A percentile compares a stretch with the other conserved stretches of the same genome.
Evolutionary conservation across 2,888 invertebrate species (phyloP).

Genomic region (Portevinia maculata): DNA sequence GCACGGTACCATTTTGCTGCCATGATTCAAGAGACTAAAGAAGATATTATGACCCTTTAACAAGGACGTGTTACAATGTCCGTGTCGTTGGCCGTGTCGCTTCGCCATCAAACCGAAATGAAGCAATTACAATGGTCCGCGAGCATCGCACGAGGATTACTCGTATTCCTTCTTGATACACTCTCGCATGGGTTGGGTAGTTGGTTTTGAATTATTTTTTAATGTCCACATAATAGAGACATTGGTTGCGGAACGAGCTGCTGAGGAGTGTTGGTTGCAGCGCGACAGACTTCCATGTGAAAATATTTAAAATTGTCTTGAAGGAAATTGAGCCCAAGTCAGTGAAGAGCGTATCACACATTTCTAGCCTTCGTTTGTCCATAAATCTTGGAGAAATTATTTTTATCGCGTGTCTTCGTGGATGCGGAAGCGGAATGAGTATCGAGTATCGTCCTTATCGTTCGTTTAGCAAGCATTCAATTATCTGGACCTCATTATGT

Average conservation of each 20-base stretch:
- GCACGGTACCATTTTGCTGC: slow-evolving; percentile 20
- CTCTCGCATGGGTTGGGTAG: slow-evolving; percentile 17
- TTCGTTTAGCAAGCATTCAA: slow-evolving; percentile 29
- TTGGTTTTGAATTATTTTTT: slow-evolving; percentile 65
- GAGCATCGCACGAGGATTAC: slow-evolving; percentile 42
- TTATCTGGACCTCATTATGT: slow-evolving; percentile 53
- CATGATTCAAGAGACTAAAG: neutral
- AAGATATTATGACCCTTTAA: slow-evolving; percentile 52
- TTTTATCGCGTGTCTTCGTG: slow-evolving; percentile 12
- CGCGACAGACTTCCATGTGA: slow-evolving; percentile 7
- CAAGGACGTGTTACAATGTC: slow-evolving; percentile 38
- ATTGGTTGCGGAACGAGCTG: neutral
- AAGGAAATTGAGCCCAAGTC: slow-evolving; percentile 57
- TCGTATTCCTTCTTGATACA: slow-evolving; percentile 6
- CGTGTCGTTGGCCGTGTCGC: neutral
- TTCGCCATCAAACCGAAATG: slow-evolving; percentile 34
- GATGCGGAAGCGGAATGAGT: neutral
- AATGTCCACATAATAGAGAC: slow-evolving; percentile 54
- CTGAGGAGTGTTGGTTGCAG: no score
- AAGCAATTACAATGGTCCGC: slow-evolving; percentile 63
- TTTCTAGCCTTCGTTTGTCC: slow-evolving; percentile 27
- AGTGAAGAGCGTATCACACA: slow-evolving; percentile 52
- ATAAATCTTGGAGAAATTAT: slow-evolving; percentile 45
- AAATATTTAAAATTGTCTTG: slow-evolving; percentile 21
- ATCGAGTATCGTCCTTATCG: slow-evolving; percentile 36